Conservation (phyloP, 2,888 invertebrate genomes). For the Xestoiulus laeticollis region DNA sequence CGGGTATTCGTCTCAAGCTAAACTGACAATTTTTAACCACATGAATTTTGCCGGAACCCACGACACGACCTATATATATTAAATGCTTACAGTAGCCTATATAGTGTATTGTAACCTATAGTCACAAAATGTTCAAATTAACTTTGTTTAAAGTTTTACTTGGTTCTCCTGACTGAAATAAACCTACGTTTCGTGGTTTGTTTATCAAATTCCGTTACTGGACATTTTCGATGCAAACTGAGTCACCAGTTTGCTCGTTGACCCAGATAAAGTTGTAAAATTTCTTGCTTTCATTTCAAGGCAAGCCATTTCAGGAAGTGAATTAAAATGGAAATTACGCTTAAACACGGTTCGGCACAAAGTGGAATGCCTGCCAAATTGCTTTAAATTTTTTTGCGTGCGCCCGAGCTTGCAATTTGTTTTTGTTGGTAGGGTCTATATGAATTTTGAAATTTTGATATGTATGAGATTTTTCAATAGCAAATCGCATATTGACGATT, state of each 20-base stretch:
- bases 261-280: not conserved
- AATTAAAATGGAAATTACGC: not conserved
- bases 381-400: not conserved
- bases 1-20: no score
- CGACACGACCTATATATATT: no score
- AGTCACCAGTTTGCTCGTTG: not conserved
- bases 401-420: not conserved
- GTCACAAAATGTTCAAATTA: no score
- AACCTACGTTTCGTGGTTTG: not conserved
- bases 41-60: no score
- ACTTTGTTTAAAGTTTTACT: no score
- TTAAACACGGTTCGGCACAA: not conserved
- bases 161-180: not conserved
- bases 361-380: not conserved
- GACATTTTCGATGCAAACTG: not conserved
- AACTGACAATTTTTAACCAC: no score
- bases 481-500: not conserved
- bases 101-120: no score
- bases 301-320: not conserved
- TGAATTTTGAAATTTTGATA: not conserved
- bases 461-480: not conserved
- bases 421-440: not conserved
- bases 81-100: no score
- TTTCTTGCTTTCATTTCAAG: not conserved
- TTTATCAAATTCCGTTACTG: not conserved